Base-by-base conservation (phyloP, 1,140 invertebrate species). In the Venturia canescens region DNA sequence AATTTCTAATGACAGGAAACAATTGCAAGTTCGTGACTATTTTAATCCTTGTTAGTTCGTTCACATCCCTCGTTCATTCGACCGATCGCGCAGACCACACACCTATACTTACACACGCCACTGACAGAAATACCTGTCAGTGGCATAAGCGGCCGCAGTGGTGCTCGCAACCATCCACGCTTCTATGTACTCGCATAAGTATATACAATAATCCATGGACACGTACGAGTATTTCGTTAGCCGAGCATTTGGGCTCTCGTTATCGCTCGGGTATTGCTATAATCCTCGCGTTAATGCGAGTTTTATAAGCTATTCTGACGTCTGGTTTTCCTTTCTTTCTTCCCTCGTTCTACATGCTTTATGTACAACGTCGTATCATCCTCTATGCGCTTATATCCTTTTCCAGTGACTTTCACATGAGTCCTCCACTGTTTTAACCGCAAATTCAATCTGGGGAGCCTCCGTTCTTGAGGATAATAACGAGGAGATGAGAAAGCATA, bases 31-130 rank as follows among this genome's bases (percentile, higher is more conserved):
- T 29, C 66, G n/a, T 69, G 66, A 69, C 66, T 31, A 69, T 69
- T 69, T 27, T 18, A n/a, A 31, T 16, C n/a, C 15, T 69, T 69
- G 66, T 31, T 69, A 11, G 29, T 69, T 31, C 66, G 66, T 69
- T 69, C 60, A 53, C 60, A 27, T 63, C 60, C 60, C 60, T 63
- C 60, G 15, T 63, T 63, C 27, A 23, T 63, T 63, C 26, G 60
- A 23, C 23, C 60, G 27, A 69, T 69, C 29, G 29, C n/a, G 27
- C 66, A 16, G n/a, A 69, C 66, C 29, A 69, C 29, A 31, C 18
- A 69, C 27, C 3, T 29, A 1, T 31, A 31, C 63, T 11, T 16
- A 67, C 27, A 67, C 66, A 21, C 29, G 66, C 66, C 29, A 31
- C 27, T 69, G 27, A 16, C 66, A 31, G 66, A 1, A 3, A 57